These are phyloP conservation scores for Sinocyclocheilus anshuiensis DNA, from an alignment of 2,113 vertebrate genomes.

Conservation along the genomic window DNA sequence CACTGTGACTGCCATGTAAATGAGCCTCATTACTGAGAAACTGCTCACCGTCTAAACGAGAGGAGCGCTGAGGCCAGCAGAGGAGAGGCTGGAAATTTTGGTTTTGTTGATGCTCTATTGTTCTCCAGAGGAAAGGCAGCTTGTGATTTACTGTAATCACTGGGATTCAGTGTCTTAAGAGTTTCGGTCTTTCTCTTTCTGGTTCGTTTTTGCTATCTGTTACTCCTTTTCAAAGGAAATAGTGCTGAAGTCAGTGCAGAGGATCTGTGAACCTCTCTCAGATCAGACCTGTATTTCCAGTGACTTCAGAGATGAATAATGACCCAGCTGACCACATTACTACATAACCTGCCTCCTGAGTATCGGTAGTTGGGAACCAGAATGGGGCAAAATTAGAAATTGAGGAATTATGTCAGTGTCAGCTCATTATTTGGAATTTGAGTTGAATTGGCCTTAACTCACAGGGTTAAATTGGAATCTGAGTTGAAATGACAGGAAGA, in stretches of 20 bases:
- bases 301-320: not conserved
- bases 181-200: not conserved
- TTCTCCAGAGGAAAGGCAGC: not conserved
- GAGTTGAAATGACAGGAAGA: too few species aligned
- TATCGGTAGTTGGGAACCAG: too few species aligned
- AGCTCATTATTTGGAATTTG: too few species aligned
- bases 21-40: slow-evolving; percentile 39
- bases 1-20: slow-evolving; percentile 43
- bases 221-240: not conserved
- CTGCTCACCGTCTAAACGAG: not conserved
- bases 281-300: not conserved
- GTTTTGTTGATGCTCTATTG: slow-evolving; percentile 1
- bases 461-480: too few species aligned
- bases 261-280: not conserved
- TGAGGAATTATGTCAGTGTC: too few species aligned
- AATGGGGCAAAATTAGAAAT: too few species aligned
- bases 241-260: not conserved
- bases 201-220: not conserved
- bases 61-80: slow-evolving; percentile 6
- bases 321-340: not conserved
- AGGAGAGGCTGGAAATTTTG: not conserved
- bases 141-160: not conserved
- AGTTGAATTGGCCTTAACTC: too few species aligned
- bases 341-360: too few species aligned
- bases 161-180: not conserved